Percentiles rank a stretch among this genome's conserved stretches.
Evolutionary conservation across 1,140 invertebrate genomes (phyloP).

Genomic region (Papilio machaon): DNA sequence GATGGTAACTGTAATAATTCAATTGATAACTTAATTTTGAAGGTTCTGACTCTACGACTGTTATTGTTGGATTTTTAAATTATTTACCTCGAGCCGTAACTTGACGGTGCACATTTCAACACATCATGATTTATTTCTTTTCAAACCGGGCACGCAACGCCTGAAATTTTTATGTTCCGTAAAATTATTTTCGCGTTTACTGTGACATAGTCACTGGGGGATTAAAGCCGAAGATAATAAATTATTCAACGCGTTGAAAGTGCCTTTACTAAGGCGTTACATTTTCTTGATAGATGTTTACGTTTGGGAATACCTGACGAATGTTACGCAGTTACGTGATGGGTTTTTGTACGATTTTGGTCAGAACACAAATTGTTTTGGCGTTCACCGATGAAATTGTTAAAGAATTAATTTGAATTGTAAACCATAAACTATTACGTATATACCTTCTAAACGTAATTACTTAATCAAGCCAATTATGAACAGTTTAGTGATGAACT

Average conservation of each 20-base stretch:
- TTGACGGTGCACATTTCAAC: constrained; percentile 13
- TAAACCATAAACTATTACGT: too few species aligned
- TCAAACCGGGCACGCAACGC: neutral
- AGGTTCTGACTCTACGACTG: neutral
- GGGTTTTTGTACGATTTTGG: neutral
- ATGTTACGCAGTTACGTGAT: neutral
- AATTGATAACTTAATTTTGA: constrained; percentile 14
- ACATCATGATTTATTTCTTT: constrained; percentile 17
- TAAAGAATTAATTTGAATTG: neutral
- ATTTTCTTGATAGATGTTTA: constrained; percentile 39
- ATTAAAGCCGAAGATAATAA: constrained; percentile 38
- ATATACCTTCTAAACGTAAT: too few species aligned
- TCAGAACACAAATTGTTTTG: constrained; percentile 5
- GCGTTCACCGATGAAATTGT: neutral
- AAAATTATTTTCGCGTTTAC: constrained; percentile 38
- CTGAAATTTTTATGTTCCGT: constrained; percentile 38
- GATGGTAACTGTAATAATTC: neutral
- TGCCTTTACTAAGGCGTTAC: constrained; percentile 39
- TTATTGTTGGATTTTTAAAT: constrained; percentile 21
- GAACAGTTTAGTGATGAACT: too few species aligned
- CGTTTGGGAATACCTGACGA: constrained; percentile 36
- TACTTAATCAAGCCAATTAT: too few species aligned
- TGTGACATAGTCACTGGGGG: constrained; percentile 33
- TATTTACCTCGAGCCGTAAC: neutral
- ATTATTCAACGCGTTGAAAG: constrained; percentile 39